Conservation (phyloP, 2,888 invertebrate species). For the Fragum sueziense region DNA sequence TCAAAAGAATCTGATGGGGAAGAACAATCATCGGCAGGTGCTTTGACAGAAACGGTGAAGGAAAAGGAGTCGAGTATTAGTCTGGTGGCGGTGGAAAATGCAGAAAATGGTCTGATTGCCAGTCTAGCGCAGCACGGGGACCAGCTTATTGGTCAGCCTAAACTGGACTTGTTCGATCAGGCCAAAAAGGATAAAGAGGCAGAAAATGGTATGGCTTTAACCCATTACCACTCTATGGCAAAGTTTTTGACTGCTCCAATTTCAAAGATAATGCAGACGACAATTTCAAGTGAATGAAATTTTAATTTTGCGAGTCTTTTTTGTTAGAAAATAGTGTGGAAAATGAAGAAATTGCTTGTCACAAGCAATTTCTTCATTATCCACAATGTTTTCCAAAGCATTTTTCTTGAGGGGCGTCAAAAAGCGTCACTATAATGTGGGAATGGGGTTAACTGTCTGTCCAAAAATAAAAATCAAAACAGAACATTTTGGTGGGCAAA, state of each 20-base stretch:
- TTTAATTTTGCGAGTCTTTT: too few species aligned
- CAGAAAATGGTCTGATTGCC: conserved; percentile 11
- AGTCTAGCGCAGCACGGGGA: not conserved
- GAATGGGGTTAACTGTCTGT: too few species aligned
- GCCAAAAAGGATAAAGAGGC: conserved; percentile 36
- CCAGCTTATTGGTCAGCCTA: conserved; percentile 23
- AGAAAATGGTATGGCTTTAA: conserved; percentile 39
- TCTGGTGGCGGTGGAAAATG: conserved; percentile 26
- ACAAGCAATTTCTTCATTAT: conserved; percentile 2
- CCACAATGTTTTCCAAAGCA: too few species aligned
- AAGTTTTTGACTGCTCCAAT: too few species aligned
- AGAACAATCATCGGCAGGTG: conserved; percentile 17
- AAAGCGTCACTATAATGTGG: too few species aligned
- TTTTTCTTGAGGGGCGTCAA: too few species aligned
- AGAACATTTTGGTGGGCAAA: too few species aligned
- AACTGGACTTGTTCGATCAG: conserved; percentile 11
- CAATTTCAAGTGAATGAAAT: too few species aligned
- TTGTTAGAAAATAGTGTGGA: too few species aligned
- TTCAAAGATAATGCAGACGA: too few species aligned
- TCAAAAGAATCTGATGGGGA: conserved; percentile 55
- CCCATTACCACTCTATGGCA: not conserved
- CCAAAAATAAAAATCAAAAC: too few species aligned
- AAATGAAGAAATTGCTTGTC: not conserved
- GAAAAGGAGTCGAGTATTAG: conserved; percentile 18
- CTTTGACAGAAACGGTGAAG: conserved; percentile 31